These are phyloP conservation scores for Drepana falcataria DNA, from an alignment of 2,888 invertebrate genomes.

Conservation along the genomic window DNA sequence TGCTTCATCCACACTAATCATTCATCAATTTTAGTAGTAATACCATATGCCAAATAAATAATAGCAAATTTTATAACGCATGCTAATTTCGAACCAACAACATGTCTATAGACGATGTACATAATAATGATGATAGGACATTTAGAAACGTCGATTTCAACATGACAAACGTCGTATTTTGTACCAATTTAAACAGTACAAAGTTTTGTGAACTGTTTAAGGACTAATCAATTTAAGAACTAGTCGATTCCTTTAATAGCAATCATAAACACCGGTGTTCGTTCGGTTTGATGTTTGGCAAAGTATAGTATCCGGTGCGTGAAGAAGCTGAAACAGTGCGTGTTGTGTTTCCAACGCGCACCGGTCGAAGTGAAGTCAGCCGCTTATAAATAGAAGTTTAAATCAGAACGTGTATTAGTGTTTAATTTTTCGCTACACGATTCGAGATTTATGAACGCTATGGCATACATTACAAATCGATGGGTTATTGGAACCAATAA, in stretches of 20 bases:
- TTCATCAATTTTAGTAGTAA: too few relatives aligned
- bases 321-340: slow-evolving; percentile 33
- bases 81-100: too few relatives aligned
- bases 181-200: neutral
- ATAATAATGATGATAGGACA: neutral
- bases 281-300: slow-evolving; percentile 31
- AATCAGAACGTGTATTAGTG: slow-evolving; percentile 43
- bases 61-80: neutral
- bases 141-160: neutral
- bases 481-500: slow-evolving; percentile 21
- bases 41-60: too few relatives aligned
- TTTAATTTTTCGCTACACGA: slow-evolving; percentile 47
- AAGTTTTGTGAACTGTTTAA: too few relatives aligned
- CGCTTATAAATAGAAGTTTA: slow-evolving; percentile 58
- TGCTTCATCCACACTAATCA: too few relatives aligned
- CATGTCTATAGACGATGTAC: neutral
- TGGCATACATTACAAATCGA: slow-evolving; percentile 3
- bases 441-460: slow-evolving; percentile 41
- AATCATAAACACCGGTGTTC: slow-evolving; percentile 1
- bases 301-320: slow-evolving; percentile 26
- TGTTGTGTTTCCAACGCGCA: slow-evolving; percentile 34
- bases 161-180: neutral
- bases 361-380: slow-evolving; percentile 53
- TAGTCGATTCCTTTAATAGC: slow-evolving; percentile 1
- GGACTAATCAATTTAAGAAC: too few relatives aligned